Base-by-base conservation (phyloP, 2,888 invertebrate genomes). In the Ganaspis brasiliensis region DNA sequence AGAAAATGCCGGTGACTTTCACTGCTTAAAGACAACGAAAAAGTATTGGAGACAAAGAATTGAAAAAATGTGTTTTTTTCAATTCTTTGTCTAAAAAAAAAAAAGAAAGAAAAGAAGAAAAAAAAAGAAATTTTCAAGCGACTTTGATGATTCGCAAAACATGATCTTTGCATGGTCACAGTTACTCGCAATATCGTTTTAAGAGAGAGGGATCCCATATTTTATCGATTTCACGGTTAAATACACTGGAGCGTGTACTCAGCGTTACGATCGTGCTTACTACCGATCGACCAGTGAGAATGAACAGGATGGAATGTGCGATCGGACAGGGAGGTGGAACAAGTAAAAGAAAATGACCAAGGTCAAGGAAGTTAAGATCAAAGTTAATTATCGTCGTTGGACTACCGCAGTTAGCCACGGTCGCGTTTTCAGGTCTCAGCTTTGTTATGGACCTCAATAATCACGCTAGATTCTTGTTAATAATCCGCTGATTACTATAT, bases 311-410 rank as follows among this genome's bases (percentile, higher is more conserved):
- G 72, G 77, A 77, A 74, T 61, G 74, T 61, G 70, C 31, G 63
- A 40, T 35, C 49, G 57, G 57, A 75, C 52, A 72, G 45, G 63
- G 49, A 49, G 73, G 40, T 71, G 63, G 61, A 72, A 79, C 45
- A 73, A 75, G 73, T 71, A 55, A 57, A 57, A 40, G 73, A 75
- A 79, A 77, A 75, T 57, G 75, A 78, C 19, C 45, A 72, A 81
- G 73, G 79, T 79, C 63, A 52, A 67, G 37, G 74, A 67, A 74
- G 49, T 74, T 74, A 74, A 74, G 61, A 74, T 56, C 55, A 67
- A 74, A 74, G 74, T 74, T 74, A 74, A 74, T 74, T 74, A 74
- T 37, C 56, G 35, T 61, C 45, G 74, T 63, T 12, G 59, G 57
- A 73, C 57, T 72, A 35, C 57, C 57, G 40, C 72, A 57, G 57